These are phyloP conservation scores for Heliconius ismenius DNA, from an alignment of 2,888 invertebrate genomes.

Conservation along the genomic window DNA sequence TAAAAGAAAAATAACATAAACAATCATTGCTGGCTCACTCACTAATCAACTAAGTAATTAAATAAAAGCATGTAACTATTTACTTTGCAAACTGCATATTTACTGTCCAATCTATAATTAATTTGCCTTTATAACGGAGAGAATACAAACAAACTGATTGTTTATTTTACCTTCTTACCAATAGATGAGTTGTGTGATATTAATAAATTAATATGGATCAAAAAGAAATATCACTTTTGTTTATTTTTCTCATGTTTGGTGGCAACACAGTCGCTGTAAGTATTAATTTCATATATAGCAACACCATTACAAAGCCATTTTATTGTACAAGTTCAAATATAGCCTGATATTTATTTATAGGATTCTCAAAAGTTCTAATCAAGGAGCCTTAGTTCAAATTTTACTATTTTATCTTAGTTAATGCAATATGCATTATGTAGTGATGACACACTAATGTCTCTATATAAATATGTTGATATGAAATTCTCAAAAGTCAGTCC, in stretches of 20 bases:
- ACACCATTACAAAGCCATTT: not conserved
- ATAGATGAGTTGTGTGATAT: slow-evolving; percentile 24
- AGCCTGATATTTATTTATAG: no score
- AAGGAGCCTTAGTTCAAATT: no score
- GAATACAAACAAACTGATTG: not conserved
- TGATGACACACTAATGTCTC: not conserved
- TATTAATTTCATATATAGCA: slow-evolving; percentile 39
- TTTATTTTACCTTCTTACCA: slow-evolving; percentile 27
- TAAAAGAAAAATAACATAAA: not conserved
- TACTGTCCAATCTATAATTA: slow-evolving; percentile 44
- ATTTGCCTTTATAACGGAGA: slow-evolving; percentile 48
- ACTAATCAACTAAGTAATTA: slow-evolving; percentile 4
- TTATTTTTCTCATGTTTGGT: slow-evolving; percentile 51
- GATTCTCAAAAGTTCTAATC: no score
- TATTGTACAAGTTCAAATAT: not conserved
- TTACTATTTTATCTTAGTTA: not conserved
- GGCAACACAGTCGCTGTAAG: slow-evolving; percentile 60
- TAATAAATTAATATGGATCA: slow-evolving; percentile 46
- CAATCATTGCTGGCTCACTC: not conserved
- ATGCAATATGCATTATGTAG: not conserved
- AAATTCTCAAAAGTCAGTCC: slow-evolving; percentile 20
- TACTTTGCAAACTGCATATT: slow-evolving; percentile 34
- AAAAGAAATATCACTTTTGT: slow-evolving; percentile 50
- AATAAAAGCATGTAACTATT: slow-evolving; percentile 3
- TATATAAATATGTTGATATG: slow-evolving; percentile 10